phyloP scores from a whole-genome alignment of 2,113 vertebrate genomes.

The Lanius ludovicianus region DNA sequence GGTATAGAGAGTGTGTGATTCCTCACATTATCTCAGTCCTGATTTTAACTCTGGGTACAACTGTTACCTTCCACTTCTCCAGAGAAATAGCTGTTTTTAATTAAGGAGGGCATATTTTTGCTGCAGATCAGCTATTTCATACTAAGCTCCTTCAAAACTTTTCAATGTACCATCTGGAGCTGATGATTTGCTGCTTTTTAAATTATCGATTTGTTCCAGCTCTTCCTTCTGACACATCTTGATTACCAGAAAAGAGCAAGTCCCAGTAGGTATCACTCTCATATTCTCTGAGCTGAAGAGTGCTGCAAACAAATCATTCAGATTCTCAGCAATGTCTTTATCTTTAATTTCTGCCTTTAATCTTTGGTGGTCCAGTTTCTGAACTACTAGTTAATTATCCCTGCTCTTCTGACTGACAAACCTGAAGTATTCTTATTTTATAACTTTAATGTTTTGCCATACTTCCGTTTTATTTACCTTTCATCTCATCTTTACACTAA shows the following conservation, averaged over 20 bases:
- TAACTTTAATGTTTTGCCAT: background rate
- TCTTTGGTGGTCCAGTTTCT: background rate
- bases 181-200: constrained; percentile 53
- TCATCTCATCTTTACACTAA: background rate
- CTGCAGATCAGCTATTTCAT: constrained; percentile 29
- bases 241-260: constrained; percentile 60
- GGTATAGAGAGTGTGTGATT: background rate
- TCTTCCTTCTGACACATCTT: constrained; percentile 59
- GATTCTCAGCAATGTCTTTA: constrained; percentile 21
- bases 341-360: constrained; percentile 35
- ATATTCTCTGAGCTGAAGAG: background rate
- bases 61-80: background rate
- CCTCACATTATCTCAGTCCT: background rate
- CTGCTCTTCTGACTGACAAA: background rate
- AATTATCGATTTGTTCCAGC: constrained; percentile 63
- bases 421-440: background rate
- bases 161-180: constrained; percentile 52
- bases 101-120: constrained; percentile 29
- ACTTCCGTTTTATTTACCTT: background rate
- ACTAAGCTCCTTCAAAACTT: constrained; percentile 17
- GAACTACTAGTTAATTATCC: background rate
- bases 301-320: constrained; percentile 6
- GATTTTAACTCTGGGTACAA: background rate
- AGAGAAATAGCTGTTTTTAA: background rate
- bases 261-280: constrained; percentile 41